Conservation (phyloP, 2,888 invertebrate species). For the Cyaniris semiargus region DNA sequence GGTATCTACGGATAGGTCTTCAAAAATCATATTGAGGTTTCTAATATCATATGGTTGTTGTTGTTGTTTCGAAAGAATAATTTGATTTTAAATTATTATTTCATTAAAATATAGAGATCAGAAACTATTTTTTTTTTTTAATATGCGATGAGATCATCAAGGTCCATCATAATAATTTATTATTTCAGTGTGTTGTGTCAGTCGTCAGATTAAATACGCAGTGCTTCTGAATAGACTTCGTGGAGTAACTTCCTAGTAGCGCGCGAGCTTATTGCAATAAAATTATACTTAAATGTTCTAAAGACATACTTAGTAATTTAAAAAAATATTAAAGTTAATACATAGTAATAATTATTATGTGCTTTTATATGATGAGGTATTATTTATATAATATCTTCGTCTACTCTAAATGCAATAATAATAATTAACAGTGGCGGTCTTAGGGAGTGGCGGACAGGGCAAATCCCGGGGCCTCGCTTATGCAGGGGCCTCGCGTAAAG, state of each 20-base stretch:
- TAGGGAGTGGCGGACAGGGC: no score
- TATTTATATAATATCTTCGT: background rate
- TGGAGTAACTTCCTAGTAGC: slow-evolving; percentile 4
- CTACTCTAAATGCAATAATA: background rate
- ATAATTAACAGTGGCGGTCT: no score
- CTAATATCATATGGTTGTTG: no score
- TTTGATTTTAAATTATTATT: no score
- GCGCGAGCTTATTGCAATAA: background rate
- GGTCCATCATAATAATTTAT: background rate
- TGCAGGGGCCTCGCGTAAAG: no score
- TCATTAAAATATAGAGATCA: no score
- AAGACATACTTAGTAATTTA: background rate
- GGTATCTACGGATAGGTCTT: no score
- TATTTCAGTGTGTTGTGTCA: background rate
- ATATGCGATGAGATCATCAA: background rate
- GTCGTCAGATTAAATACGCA: background rate
- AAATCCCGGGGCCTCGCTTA: no score
- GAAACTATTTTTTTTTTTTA: no score
- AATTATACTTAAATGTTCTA: background rate
- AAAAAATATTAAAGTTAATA: no score
- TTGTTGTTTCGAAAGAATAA: no score
- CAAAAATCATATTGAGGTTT: no score
- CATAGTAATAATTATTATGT: background rate
- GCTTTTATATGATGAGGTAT: background rate
- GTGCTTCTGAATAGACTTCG: slow-evolving; percentile 4